Evolutionary conservation across 2,113 vertebrate species (phyloP).

Genomic region (Festucalex cinctus): DNA sequence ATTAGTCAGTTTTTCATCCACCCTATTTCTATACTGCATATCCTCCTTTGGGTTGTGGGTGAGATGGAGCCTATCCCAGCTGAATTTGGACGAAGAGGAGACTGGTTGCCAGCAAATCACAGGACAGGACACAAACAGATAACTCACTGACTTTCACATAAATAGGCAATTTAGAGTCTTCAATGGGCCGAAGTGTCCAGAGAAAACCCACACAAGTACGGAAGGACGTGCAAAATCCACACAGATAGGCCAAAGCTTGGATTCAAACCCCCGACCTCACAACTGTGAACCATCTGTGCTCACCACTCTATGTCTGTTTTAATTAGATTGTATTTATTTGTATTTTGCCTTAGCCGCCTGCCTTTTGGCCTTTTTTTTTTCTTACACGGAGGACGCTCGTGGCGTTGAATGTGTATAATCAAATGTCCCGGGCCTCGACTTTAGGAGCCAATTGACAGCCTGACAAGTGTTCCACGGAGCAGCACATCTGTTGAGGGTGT

Average conservation of each 20-base stretch:
- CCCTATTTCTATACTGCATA: background rate
- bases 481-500: constrained; percentile 68
- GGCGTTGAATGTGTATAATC: constrained; percentile 53
- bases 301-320: constrained; percentile 11
- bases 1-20: background rate
- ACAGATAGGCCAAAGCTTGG: background rate
- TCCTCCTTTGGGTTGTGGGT: background rate
- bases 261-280: background rate
- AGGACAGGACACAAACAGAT: too few relatives aligned
- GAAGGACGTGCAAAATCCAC: background rate
- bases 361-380: constrained; percentile 45
- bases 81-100: too few relatives aligned
- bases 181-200: too few relatives aligned
- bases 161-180: too few relatives aligned
- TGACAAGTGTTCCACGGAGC: constrained; percentile 61
- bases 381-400: constrained; percentile 22
- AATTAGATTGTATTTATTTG: constrained; percentile 29
- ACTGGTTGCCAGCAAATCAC: too few relatives aligned
- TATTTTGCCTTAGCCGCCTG: constrained; percentile 17
- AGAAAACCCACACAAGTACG: too few relatives aligned
- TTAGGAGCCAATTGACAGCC: constrained; percentile 51
- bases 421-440: constrained; percentile 54
- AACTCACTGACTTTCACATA: background rate
- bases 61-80: too few relatives aligned
- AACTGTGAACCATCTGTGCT: background rate